phyloP scores from a whole-genome alignment of 2,888 invertebrate species.

The Eurois occulta region DNA sequence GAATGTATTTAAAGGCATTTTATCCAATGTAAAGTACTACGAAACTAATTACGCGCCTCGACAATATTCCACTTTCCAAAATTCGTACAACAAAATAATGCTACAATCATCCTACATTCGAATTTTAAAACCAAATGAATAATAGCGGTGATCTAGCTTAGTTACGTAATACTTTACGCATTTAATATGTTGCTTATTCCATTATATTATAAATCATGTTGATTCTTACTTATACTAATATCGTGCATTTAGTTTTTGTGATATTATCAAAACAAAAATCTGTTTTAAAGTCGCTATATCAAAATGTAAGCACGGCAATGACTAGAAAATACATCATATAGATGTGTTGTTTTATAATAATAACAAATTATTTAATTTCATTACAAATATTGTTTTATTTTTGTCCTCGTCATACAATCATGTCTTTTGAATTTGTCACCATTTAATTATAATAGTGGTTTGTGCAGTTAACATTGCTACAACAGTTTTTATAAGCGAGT shows the following conservation, averaged over 20 bases:
- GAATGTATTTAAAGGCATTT: slow-evolving; percentile 41
- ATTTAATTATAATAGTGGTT: slow-evolving; percentile 28
- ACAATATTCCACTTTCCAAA: background rate
- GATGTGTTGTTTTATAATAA: slow-evolving; percentile 89
- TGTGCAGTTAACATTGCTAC: slow-evolving; percentile 44
- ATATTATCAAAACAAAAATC: slow-evolving; percentile 70
- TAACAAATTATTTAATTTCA: slow-evolving; percentile 89
- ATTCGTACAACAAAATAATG: background rate
- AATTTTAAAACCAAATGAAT: background rate
- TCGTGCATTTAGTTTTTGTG: slow-evolving; percentile 80
- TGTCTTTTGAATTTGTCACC: slow-evolving; percentile 44
- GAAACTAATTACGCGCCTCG: slow-evolving; percentile 13
- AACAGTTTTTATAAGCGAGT: slow-evolving; percentile 29
- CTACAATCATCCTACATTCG: background rate
- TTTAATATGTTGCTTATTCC: slow-evolving; percentile 66
- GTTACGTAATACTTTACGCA: slow-evolving; percentile 41
- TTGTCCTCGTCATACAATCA: slow-evolving; percentile 23
- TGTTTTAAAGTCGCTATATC: slow-evolving; percentile 63
- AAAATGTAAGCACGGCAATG: slow-evolving; percentile 78
- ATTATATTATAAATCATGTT: slow-evolving; percentile 64
- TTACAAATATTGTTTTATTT: slow-evolving; percentile 85
- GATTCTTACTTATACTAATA: slow-evolving; percentile 57
- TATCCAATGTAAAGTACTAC: slow-evolving; percentile 45
- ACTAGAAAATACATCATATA: slow-evolving; percentile 89
- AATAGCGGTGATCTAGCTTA: background rate